phyloP scores from a whole-genome alignment of 1,140 invertebrate species.

The Leptonema lineaticorne region DNA sequence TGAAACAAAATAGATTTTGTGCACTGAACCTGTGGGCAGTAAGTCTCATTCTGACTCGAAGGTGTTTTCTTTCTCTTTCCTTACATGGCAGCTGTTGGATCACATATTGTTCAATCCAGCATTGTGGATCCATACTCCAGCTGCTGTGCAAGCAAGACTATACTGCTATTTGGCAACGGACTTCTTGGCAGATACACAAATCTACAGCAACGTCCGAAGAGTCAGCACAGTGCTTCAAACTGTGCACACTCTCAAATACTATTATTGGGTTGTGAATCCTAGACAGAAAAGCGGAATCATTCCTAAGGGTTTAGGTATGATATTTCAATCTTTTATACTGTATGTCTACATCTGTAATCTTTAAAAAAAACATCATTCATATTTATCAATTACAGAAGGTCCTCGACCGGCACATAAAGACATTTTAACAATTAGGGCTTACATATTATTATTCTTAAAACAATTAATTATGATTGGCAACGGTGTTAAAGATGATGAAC shows the following conservation, averaged over 20 bases:
- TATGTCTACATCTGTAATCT: not conserved
- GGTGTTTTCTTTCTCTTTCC: constrained; percentile 76
- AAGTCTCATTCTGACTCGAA: constrained; percentile 56
- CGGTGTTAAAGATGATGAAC: constrained; percentile 96
- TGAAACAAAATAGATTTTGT: constrained; percentile 23
- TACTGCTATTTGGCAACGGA: constrained; percentile 98
- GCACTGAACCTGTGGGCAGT: constrained; percentile 41
- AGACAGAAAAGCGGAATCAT: constrained; percentile 90
- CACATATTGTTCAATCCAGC: constrained; percentile 98
- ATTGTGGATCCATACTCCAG: constrained; percentile 96
- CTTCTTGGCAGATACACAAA: constrained; percentile 95
- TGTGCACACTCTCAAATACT: constrained; percentile 97
- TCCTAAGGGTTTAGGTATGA: constrained; percentile 90
- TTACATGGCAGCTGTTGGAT: constrained; percentile 93
- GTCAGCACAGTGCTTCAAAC: constrained; percentile 97
- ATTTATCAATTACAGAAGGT: constrained; percentile 69
- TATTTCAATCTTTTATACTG: constrained; percentile 24
- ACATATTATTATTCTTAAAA: constrained; percentile 94
- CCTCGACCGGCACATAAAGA: constrained; percentile 91
- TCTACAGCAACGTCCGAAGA: constrained; percentile 94
- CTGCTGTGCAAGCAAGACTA: constrained; percentile 92
- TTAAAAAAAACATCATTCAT: constrained; percentile 19
- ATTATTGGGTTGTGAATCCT: constrained; percentile 98
- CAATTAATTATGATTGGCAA: constrained; percentile 96
- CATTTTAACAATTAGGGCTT: constrained; percentile 89